Evolutionary conservation across 2,797 vertebrate species (phyloP), one percentile per base, ranked within the genome.

Genomic region (Paramormyrops hopkinsi): DNA sequence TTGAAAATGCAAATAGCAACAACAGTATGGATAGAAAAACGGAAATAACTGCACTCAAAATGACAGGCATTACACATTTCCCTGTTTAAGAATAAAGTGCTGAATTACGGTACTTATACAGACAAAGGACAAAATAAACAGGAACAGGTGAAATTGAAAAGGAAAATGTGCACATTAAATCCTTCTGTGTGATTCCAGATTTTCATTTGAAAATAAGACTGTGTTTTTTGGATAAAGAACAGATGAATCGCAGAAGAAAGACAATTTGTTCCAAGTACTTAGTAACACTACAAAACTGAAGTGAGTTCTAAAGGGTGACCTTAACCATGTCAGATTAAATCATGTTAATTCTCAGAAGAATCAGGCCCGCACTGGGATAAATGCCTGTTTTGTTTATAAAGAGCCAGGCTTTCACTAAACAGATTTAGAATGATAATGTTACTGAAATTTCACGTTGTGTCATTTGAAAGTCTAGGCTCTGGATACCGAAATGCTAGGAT

Each of bases 291-390:
- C 44, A 54, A 25, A 25, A 59, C 46, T 86, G 25, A 89, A 87
- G 37, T 79, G 83, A 50, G 48, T 88, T 51, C 83, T 89, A 59
- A 89, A 89, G 73, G 69, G 65, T 29, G 62, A 54, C 56, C 54
- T 88, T 85, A 86, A 86, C 56, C 76, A 56, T 50, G 51, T 73
- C 73, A 59, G 79, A 90, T 89, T 73, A 86, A 89, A 86, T 89
- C 29, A 90, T 86, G 87, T 86, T 50, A 87, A 87, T 87, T n/a
- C 69, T 89, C 48, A 4, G 41, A 88, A 83, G 82, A 88, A 86
- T 86, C 29, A 79, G 50, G 82, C 87, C 59, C 82, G 37, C 69
- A 56, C 44, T 17, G 41, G 37, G 37, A 54, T 25, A 88, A 73
- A 62, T 84, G 56, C 44, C 46, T 37, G 62, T 88, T 90, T 90